Conservation (phyloP, 2,888 invertebrate species). For the Himalopsyche tibetana region DNA sequence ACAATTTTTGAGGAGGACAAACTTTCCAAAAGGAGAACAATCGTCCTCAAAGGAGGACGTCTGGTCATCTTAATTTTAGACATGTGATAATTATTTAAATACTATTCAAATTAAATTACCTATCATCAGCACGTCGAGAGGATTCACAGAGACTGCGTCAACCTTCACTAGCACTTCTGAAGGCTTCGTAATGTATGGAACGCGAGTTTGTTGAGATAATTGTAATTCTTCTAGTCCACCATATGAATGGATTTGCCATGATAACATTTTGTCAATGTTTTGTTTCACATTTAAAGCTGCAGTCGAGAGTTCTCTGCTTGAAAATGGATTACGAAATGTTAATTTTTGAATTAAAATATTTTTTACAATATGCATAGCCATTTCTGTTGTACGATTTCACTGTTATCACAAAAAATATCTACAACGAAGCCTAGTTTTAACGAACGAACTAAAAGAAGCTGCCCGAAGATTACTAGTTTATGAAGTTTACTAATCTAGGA, state of each 20-base stretch:
- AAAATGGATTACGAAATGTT: neutral
- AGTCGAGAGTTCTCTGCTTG: slow-evolving; percentile 22
- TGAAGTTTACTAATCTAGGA: too few relatives aligned
- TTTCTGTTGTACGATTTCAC: neutral
- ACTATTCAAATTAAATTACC: slow-evolving; percentile 72
- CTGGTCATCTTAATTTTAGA: slow-evolving; percentile 35
- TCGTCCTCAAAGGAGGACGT: too few relatives aligned
- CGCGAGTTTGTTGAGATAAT: slow-evolving; percentile 78
- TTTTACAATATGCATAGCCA: neutral
- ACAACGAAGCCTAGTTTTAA: too few relatives aligned
- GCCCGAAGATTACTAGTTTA: too few relatives aligned
- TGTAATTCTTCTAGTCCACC: slow-evolving; percentile 82
- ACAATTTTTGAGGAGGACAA: too few relatives aligned
- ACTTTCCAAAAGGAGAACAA: too few relatives aligned
- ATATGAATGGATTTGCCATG: slow-evolving; percentile 91
- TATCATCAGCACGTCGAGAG: slow-evolving; percentile 91
- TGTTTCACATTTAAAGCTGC: slow-evolving; percentile 32
- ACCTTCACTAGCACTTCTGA: slow-evolving; percentile 89
- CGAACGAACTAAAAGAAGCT: too few relatives aligned
- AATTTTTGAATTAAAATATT: neutral
- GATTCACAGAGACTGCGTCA: slow-evolving; percentile 92
- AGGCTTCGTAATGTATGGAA: slow-evolving; percentile 84
- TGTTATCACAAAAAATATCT: neutral
- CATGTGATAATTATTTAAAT: neutral
- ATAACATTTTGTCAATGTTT: slow-evolving; percentile 77